Base-by-base conservation (phyloP, 2,113 vertebrate species). In the Spea multiplicata region DNA sequence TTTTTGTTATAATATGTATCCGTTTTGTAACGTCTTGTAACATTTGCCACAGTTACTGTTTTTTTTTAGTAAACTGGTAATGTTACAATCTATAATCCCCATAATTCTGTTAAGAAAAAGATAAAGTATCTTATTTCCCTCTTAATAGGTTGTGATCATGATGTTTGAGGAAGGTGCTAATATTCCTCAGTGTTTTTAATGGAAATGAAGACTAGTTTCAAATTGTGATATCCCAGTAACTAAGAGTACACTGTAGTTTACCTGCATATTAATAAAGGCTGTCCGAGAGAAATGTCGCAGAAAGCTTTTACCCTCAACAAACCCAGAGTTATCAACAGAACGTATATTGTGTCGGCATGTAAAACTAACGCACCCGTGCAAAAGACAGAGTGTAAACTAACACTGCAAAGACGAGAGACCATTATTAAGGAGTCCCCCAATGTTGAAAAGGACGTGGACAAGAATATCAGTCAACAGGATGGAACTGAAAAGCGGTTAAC, bases 321-420 rank as follows among this genome's bases (percentile, higher is more conserved):
- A 82, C 80, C 83, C 74, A 88, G 84, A 78, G 89, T 87, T 13
- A n/a, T 88, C 1, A 96, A 96, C 77, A 88, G 83, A 76, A 97
- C 95, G 0, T 96, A 94, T 0, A 86, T 96, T 6, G 73, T 96
- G 82, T 94, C 94, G 17, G 85, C 92, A 17, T 90, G 89, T 78
- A 90, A 79, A 62, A 88, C 85, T 73, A 53, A 75, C 0, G 72
- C 84, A 44, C 65, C 59, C 13, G 4, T 53, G 49, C 78, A 87
- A 8, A 85, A 86, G 17, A n/a, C 84, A 45, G 84, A 83, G 1
- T 73, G 75, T 5, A 88, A 85, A 17, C 82, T 94, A 77, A 87
- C 86, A 0, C 91, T 97, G 14, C 94, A 94, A 83, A 95, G 92
- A 82, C 93, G 93, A 85, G 89, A 85, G 65, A 88, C 86, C 2